Evolutionary conservation across 1,140 invertebrate genomes (phyloP), one percentile per base, ranked within the genome.

Genomic region (Gonatopus flavifemur): DNA sequence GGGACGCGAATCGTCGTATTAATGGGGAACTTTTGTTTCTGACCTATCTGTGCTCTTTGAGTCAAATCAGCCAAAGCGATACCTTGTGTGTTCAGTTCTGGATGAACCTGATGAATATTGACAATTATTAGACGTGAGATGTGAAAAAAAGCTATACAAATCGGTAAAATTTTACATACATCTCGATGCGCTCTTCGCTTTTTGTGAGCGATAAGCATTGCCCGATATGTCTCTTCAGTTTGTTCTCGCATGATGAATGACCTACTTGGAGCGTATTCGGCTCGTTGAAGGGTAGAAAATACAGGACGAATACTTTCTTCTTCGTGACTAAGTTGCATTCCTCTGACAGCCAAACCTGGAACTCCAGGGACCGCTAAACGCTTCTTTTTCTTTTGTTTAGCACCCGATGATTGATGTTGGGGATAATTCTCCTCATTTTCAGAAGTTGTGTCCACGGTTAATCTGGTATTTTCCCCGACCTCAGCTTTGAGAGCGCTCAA

Each of bases 211-310:
- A 79, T 71, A 19, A 92, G 62, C 78, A 90, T 83, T 31, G 82
- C 74, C 43, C 79, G 79, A 57, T 89, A 90, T 21, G 81, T 80
- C n/a, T 88, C 85, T 40, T 91, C 88, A 2, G 80, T 84, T 2
- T 83, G 70, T 58, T 87, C 85, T 16, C 66, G 61, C 13, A 67
- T 56, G 9, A 69, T 49, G 62, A 74, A 62, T 35, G 76, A 70
- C 56, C 75, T 59, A 53, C 78, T 78, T 7, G 82, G 80, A 57
- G 81, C 80, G 42, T 77, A 68, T 67, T 78, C 66, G 45, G 53
- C 74, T 62, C 64, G 74, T 50, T 76, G 77, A 60, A 82, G 52
- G 7, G 80, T 83, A 22, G 78, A 79, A 52, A 72, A 78, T 8
- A 82, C 74, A 12, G 81, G 80, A 43, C 77, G 64, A 48, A 76